Evolutionary conservation across 2,888 invertebrate species (phyloP).

Genomic region (Alcis repandata): DNA sequence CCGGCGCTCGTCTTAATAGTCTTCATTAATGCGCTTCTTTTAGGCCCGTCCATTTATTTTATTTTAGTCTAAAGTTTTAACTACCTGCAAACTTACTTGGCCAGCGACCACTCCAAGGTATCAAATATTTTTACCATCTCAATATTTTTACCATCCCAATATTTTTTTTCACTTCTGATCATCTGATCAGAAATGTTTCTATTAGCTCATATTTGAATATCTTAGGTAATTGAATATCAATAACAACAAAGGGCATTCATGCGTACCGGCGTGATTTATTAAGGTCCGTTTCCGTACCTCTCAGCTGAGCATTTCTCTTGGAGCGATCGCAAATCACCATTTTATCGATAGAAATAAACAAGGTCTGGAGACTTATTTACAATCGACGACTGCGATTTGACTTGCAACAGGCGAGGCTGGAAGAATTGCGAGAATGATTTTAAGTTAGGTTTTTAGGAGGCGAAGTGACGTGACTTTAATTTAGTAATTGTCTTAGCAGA

Average conservation of each 20-base stretch:
- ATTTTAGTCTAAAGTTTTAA: no score
- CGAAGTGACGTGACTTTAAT: no score
- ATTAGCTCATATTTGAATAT: slow-evolving; percentile 14
- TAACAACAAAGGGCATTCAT: slow-evolving; percentile 18
- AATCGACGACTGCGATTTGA: neutral
- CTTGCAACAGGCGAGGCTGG: neutral
- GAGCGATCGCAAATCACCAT: slow-evolving; percentile 34
- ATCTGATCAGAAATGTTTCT: neutral
- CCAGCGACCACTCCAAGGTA: no score
- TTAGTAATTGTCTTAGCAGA: no score
- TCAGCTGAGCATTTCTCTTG: slow-evolving; percentile 18
- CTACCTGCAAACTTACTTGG: no score
- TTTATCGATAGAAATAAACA: slow-evolving; percentile 43
- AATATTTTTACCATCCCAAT: no score
- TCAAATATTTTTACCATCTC: neutral
- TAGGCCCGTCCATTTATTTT: no score
- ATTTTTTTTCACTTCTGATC: no score
- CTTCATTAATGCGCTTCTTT: no score
- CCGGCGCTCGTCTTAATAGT: no score
- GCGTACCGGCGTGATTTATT: slow-evolving; percentile 32
- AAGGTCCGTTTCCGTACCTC: slow-evolving; percentile 33
- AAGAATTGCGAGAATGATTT: no score
- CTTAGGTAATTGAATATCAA: slow-evolving; percentile 29
- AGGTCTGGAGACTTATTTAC: slow-evolving; percentile 17
- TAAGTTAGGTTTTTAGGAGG: no score